Percentiles rank a stretch among this genome's conserved stretches.
Evolutionary conservation across 2,113 vertebrate species (phyloP).

Genomic region (Petromus typicus): DNA sequence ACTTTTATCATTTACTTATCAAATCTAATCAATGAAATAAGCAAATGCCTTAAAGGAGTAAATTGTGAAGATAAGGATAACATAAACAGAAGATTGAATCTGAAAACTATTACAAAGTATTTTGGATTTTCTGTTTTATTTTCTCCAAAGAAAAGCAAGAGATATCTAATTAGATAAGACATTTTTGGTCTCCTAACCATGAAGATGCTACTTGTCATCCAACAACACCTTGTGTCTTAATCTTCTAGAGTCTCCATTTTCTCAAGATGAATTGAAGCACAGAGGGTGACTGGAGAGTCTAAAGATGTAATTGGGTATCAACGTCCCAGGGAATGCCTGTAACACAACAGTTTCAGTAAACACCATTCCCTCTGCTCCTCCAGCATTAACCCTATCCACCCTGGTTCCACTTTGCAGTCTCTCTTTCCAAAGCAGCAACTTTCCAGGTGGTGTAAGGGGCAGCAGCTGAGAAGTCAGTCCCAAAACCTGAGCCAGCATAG

Average conservation of each 20-base stretch:
- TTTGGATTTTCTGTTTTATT: not conserved
- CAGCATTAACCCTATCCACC: not conserved
- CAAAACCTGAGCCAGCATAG: not conserved
- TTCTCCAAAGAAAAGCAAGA: conserved; percentile 20
- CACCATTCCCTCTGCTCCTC: not conserved
- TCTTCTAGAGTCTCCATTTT: not conserved
- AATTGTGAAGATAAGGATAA: not conserved
- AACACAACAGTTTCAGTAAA: not conserved
- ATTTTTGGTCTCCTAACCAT: not conserved
- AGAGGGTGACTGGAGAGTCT: not conserved
- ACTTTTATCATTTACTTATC: conserved; percentile 18
- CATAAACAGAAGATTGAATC: not conserved
- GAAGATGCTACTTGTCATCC: not conserved
- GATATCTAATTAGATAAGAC: not conserved
- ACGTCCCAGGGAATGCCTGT: not conserved
- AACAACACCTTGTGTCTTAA: not conserved
- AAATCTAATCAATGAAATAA: conserved; percentile 41
- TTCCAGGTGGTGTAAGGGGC: not conserved
- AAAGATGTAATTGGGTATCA: not conserved
- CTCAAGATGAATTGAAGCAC: not conserved
- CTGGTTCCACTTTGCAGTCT: not conserved
- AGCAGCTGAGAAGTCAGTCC: not conserved
- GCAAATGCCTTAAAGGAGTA: not conserved
- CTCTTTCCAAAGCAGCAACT: not conserved
- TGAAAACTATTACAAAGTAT: not conserved